Conservation (phyloP, 2,113 vertebrate species). For the Leptodactylus fuscus region DNA sequence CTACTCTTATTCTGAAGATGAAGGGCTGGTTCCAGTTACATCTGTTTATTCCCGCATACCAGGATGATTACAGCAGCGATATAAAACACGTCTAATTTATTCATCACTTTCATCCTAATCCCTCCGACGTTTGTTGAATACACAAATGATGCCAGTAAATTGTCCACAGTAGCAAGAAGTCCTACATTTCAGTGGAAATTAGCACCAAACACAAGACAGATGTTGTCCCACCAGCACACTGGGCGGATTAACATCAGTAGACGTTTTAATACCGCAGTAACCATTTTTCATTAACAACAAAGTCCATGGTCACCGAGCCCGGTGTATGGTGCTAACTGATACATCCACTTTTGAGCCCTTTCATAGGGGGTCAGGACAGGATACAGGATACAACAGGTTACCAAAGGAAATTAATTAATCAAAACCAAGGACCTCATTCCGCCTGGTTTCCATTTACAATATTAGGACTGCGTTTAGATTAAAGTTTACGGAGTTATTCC, state of each 20-base stretch:
- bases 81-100: conserved; percentile 56
- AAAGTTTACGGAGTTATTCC: conserved; percentile 63
- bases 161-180: conserved; percentile 67
- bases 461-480: conserved; percentile 66
- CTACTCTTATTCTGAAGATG: conserved; percentile 22
- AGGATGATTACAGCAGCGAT: conserved; percentile 43
- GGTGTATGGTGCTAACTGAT: conserved; percentile 75
- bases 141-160: conserved; percentile 63
- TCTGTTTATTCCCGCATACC: conserved; percentile 55
- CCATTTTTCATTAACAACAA: conserved; percentile 84
- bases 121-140: conserved; percentile 61
- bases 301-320: conserved; percentile 74
- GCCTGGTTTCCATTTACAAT: conserved; percentile 68
- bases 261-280: conserved; percentile 77
- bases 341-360: conserved; percentile 71
- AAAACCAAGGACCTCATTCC: conserved; percentile 70
- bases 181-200: conserved; percentile 70
- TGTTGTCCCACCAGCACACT: conserved; percentile 75
- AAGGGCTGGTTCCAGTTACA: conserved; percentile 50
- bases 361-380: conserved; percentile 70
- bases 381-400: conserved; percentile 78
- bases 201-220: conserved; percentile 83
- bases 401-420: conserved; percentile 85
- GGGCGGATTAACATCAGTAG: conserved; percentile 79
- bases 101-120: conserved; percentile 56